A percentile compares a stretch with the other conserved stretches of the same genome.
phyloP scores from a whole-genome alignment of 2,113 vertebrate species.

The Merops nubicus region DNA sequence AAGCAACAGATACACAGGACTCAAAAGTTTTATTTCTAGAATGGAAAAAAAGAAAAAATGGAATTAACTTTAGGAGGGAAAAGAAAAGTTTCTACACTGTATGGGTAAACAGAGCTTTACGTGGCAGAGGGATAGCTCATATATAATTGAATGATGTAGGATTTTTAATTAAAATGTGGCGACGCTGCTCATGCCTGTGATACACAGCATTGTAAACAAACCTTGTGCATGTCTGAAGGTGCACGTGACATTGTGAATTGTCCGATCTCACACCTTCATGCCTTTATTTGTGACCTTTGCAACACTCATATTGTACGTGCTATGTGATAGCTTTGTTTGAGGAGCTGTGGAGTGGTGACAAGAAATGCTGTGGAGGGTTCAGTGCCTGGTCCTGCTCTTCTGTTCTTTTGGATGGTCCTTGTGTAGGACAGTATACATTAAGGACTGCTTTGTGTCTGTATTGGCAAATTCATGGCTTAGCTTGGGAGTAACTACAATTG shows the following conservation, averaged over 20 bases:
- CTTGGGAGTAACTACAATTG: not conserved
- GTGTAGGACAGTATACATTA: rapidly evolving
- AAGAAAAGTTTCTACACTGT: not conserved
- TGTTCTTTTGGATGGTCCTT: not conserved
- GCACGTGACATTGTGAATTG: not conserved
- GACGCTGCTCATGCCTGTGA: not conserved
- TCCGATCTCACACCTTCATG: not conserved
- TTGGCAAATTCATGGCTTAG: not conserved
- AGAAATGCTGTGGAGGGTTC: not conserved
- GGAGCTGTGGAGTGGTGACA: not conserved
- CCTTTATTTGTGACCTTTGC: not conserved
- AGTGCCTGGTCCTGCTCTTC: not conserved
- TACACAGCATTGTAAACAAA: not conserved
- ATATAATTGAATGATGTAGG: not conserved
- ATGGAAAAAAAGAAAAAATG: not conserved
- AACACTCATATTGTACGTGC: rapidly evolving
- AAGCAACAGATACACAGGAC: not conserved
- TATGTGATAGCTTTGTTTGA: not conserved
- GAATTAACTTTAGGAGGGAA: not conserved
- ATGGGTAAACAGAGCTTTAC: not conserved
- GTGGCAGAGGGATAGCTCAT: not conserved
- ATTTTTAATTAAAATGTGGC: constrained; percentile 30
- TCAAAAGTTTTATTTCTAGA: not conserved
- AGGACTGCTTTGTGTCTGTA: not conserved
- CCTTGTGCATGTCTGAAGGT: not conserved